Conservation (phyloP, 2,113 vertebrate genomes). For the Pollachius pollachius region DNA sequence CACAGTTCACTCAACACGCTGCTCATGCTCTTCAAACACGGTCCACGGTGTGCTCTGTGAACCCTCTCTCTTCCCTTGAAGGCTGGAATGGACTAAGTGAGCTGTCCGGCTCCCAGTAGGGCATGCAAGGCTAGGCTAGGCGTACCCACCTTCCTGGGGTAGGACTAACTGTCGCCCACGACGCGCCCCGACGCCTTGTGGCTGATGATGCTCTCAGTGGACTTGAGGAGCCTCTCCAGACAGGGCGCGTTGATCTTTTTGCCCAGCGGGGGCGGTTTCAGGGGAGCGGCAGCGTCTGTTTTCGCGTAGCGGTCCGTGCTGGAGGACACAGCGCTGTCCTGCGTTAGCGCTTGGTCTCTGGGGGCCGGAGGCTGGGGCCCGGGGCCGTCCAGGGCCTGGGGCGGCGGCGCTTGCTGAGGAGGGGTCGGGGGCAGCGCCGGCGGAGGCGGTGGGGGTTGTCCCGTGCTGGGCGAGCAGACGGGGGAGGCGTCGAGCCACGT, state of each 20-base stretch:
- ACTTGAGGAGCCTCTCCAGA: conserved; percentile 77
- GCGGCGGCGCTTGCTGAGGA: conserved; percentile 60
- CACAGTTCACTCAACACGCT: conserved; percentile 39
- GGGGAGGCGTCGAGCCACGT: conserved; percentile 80
- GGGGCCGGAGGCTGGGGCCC: conserved; percentile 41
- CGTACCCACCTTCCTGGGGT: conserved; percentile 52
- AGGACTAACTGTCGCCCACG: conserved; percentile 69
- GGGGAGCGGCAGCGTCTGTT: conserved; percentile 42
- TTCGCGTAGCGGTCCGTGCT: conserved; percentile 65
- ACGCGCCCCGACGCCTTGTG: conserved; percentile 53
- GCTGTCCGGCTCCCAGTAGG: conserved; percentile 44
- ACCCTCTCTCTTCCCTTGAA: conserved; percentile 54
- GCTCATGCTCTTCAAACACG: conserved; percentile 40
- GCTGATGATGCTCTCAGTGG: conserved; percentile 77
- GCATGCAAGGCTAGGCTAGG: conserved; percentile 20
- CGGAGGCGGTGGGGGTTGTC: conserved; percentile 60
- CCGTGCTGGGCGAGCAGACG: conserved; percentile 68
- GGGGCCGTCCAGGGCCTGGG: too few relatives aligned
- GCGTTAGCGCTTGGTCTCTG: conserved; percentile 66
- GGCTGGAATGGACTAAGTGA: conserved; percentile 69
- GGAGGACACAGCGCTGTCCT: conserved; percentile 77
- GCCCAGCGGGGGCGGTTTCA: conserved; percentile 55
- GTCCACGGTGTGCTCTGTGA: conserved; percentile 46
- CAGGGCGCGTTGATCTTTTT: conserved; percentile 76
- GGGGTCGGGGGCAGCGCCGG: conserved; percentile 65